These are phyloP conservation scores for Hermaeophaga mercurialis DNA, from an alignment of 2,888 invertebrate genomes.

Conservation along the genomic window DNA sequence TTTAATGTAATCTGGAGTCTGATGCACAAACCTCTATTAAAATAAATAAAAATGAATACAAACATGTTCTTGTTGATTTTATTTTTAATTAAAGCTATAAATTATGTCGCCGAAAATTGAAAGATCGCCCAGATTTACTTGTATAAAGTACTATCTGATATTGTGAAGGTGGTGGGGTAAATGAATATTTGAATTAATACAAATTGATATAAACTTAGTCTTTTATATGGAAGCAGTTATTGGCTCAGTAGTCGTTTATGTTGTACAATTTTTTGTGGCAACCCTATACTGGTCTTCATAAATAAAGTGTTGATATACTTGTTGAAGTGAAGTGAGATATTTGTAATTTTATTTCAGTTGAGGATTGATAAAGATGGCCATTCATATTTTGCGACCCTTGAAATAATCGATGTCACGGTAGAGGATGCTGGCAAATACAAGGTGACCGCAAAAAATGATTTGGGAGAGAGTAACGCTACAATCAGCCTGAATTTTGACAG, in stretches of 20 bases:
- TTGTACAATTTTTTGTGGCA: no score
- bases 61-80: background rate
- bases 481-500: slow-evolving; percentile 98
- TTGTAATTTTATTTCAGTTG: slow-evolving; percentile 64
- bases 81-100: background rate
- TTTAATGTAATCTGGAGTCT: slow-evolving; percentile 14
- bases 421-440: slow-evolving; percentile 98
- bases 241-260: no score
- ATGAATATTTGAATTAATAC: background rate
- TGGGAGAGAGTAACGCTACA: slow-evolving; percentile 96
- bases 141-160: background rate
- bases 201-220: background rate
- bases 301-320: no score
- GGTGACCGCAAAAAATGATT: slow-evolving; percentile 95
- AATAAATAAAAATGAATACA: slow-evolving; percentile 4
- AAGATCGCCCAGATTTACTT: slow-evolving; percentile 5
- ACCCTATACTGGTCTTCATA: no score
- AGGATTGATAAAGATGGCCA: slow-evolving; percentile 90
- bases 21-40: slow-evolving; percentile 2
- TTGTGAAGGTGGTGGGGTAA: background rate
- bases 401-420: slow-evolving; percentile 92
- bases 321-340: background rate
- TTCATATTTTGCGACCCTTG: slow-evolving; percentile 90
- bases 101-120: background rate
- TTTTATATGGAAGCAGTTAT: background rate